Evolutionary conservation across 2,888 invertebrate genomes (phyloP).

Genomic region (Caenorhabditis sp.): DNA sequence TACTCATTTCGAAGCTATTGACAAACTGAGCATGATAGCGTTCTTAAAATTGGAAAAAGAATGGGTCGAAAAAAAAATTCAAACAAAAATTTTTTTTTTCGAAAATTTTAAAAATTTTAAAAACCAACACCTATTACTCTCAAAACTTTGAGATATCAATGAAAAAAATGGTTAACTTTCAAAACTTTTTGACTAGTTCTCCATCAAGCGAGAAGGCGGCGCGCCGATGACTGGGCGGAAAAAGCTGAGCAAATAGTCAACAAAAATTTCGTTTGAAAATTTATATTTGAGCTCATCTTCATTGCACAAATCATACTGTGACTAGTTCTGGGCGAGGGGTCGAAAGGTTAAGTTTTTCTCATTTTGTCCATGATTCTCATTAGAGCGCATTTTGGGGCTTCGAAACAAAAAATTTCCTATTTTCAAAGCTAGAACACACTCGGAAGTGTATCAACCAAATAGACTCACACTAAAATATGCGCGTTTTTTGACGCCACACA

Average conservation of each 20-base stretch:
- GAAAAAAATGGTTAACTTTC: not conserved
- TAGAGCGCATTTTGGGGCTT: slow-evolving; percentile 1
- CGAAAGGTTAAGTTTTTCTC: not conserved
- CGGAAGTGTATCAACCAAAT: too few species aligned
- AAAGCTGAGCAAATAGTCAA: slow-evolving; percentile 20
- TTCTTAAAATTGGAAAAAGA: not conserved
- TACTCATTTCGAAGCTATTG: not conserved
- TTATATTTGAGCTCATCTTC: slow-evolving; percentile 11
- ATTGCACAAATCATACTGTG: slow-evolving; percentile 21
- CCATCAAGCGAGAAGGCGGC: not conserved
- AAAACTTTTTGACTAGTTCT: not conserved
- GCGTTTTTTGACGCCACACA: not conserved
- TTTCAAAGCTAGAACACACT: too few species aligned
- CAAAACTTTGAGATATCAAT: not conserved
- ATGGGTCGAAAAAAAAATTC: not conserved
- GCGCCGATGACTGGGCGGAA: slow-evolving; percentile 2
- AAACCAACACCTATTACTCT: too few species aligned
- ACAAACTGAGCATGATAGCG: not conserved
- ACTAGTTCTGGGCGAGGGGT: slow-evolving; percentile 1
- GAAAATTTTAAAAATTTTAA: not conserved
- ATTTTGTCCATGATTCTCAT: not conserved
- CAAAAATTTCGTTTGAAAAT: slow-evolving; percentile 11
- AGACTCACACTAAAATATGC: slow-evolving; percentile 4
- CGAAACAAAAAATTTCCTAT: too few species aligned
- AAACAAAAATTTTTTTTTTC: too few species aligned